These are phyloP conservation scores for Chiloscyllium punctatum DNA, from an alignment of 2,797 vertebrate genomes.

Conservation along the genomic window DNA sequence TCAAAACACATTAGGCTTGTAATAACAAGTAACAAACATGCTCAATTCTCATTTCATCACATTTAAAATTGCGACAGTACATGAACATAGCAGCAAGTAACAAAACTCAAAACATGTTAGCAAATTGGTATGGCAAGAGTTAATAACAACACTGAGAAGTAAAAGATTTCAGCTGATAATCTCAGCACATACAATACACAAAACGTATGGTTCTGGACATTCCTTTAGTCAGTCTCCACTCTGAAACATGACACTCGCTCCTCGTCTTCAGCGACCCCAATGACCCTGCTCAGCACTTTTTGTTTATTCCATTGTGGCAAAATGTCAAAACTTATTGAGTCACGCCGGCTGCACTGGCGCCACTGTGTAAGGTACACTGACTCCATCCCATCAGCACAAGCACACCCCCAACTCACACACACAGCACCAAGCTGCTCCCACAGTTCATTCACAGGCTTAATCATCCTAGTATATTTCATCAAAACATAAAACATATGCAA, in stretches of 20 bases:
- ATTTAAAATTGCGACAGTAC: not conserved
- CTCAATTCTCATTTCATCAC: not conserved
- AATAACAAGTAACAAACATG: not conserved
- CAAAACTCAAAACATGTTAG: not conserved
- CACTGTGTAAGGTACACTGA: constrained; percentile 18
- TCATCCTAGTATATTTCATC: not conserved
- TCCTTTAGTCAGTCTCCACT: not conserved
- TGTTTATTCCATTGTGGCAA: constrained; percentile 27
- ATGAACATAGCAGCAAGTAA: not conserved
- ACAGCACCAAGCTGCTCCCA: not conserved
- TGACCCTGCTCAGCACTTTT: not conserved
- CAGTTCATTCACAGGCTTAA: not conserved
- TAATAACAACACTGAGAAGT: not conserved
- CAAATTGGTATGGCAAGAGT: not conserved
- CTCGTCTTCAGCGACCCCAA: constrained; percentile 4
- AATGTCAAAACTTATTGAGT: constrained; percentile 34
- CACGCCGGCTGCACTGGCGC: constrained; percentile 28
- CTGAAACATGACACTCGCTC: constrained; percentile 5
- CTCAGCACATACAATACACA: not conserved
- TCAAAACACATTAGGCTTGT: not conserved
- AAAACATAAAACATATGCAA: not conserved
- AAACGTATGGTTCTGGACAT: not conserved
- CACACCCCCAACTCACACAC: not conserved
- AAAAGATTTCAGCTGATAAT: not conserved
- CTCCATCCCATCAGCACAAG: not conserved